A percentile compares a stretch with the other conserved stretches of the same genome.
Conservation (phyloP, 2,888 invertebrate genomes). For the Platypus cylindrus region DNA sequence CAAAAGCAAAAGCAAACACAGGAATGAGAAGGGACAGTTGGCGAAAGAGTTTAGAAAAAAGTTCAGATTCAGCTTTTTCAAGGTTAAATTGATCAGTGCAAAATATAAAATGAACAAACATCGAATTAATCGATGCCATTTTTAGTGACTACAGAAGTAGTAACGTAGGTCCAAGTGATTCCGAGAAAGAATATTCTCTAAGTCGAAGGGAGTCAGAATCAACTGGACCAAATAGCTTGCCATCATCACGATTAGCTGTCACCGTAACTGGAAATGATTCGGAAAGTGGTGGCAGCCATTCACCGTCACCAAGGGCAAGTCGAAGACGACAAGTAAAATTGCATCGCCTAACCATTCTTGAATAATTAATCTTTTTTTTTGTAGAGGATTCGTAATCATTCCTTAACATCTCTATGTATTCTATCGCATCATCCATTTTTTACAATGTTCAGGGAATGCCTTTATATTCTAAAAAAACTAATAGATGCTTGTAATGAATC, state of each 20-base stretch:
- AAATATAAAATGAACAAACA: too few species aligned
- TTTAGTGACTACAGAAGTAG: slow-evolving; percentile 88
- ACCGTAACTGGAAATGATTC: slow-evolving; percentile 64
- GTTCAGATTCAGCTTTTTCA: slow-evolving; percentile 85
- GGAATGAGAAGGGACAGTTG: slow-evolving; percentile 73
- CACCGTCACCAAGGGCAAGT: slow-evolving; percentile 73
- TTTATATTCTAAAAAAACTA: slow-evolving; percentile 87
- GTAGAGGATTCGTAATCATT: slow-evolving; percentile 77
- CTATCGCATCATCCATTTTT: slow-evolving; percentile 99
- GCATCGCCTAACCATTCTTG: background rate
- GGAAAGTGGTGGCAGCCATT: slow-evolving; percentile 78
- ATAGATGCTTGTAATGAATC: slow-evolving; percentile 97
- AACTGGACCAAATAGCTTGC: slow-evolving; percentile 25
- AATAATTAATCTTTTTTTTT: slow-evolving; percentile 23
- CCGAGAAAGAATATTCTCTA: slow-evolving; percentile 73
- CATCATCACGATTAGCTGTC: slow-evolving; percentile 49
- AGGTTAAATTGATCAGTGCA: slow-evolving; percentile 45
- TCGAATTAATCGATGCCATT: too few species aligned
- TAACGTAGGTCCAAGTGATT: slow-evolving; percentile 80
- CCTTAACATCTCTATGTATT: slow-evolving; percentile 92
- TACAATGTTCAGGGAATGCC: slow-evolving; percentile 94
- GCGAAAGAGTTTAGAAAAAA: slow-evolving; percentile 85
- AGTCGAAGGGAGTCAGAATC: slow-evolving; percentile 56
- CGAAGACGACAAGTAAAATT: slow-evolving; percentile 57
- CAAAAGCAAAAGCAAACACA: slow-evolving; percentile 38